Conservation (phyloP, 2,888 invertebrate species). For the Trachelus troglodyta region DNA sequence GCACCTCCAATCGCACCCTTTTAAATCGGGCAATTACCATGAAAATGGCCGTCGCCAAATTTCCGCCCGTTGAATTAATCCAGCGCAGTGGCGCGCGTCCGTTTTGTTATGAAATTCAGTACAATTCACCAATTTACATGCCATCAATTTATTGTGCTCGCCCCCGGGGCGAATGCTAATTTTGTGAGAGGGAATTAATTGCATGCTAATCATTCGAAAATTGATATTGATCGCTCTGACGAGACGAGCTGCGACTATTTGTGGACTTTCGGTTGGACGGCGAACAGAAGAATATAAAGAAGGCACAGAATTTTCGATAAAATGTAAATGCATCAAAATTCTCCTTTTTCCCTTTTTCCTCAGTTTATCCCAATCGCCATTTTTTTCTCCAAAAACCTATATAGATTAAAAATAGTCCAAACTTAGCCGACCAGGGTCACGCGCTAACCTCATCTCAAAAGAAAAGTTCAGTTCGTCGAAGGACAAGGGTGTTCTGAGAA, state of each 20-base stretch:
- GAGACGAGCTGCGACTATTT: too few species aligned
- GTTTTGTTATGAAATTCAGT: conserved; percentile 38
- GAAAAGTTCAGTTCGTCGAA: too few species aligned
- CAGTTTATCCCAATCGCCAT: too few species aligned
- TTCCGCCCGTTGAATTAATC: conserved; percentile 19
- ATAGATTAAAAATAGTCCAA: too few species aligned
- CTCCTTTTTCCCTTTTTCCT: too few species aligned
- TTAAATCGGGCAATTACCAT: conserved; percentile 26
- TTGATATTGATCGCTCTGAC: conserved; percentile 10
- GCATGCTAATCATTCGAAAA: conserved; percentile 13
- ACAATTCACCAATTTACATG: conserved; percentile 40
- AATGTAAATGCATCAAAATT: too few species aligned
- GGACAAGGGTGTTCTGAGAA: too few species aligned
- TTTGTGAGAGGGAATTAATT: background rate
- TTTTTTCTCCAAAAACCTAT: too few species aligned
- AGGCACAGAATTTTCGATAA: too few species aligned
- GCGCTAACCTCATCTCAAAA: too few species aligned
- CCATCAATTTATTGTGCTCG: conserved; percentile 37
- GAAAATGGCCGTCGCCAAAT: conserved; percentile 24
- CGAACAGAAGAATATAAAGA: conserved; percentile 28
- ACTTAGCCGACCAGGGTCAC: too few species aligned
- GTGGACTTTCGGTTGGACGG: conserved; percentile 44
- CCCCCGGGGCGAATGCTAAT: background rate
- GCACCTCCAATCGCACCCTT: too few species aligned
- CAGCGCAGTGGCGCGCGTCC: background rate